Evolutionary conservation across 2,113 vertebrate species (phyloP).

Genomic region (Spea multiplicata): DNA sequence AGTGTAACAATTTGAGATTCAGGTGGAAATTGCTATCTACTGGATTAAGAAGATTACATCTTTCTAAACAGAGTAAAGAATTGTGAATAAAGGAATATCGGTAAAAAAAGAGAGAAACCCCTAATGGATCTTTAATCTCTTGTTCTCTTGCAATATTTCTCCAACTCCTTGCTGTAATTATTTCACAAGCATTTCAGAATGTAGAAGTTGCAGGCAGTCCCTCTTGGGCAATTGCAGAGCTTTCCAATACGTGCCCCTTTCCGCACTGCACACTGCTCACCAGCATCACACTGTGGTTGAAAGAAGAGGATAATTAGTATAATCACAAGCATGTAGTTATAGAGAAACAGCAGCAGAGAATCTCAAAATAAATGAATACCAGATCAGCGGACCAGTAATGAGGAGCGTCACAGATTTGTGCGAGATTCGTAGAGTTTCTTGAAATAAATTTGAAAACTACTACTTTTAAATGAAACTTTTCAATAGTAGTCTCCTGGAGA

Average conservation of each 20-base stretch:
- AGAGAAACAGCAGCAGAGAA: no score
- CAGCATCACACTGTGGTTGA: slow-evolving; percentile 62
- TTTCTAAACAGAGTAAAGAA: neutral
- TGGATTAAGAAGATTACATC: neutral
- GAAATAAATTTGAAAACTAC: no score
- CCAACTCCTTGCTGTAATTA: neutral
- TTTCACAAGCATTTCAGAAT: slow-evolving; percentile 72
- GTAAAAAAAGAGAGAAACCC: neutral
- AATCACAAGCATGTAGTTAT: no score
- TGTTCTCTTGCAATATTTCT: neutral
- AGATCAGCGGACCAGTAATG: no score
- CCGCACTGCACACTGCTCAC: slow-evolving; percentile 70
- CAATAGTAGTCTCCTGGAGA: no score
- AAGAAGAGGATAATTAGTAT: neutral
- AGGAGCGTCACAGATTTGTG: no score
- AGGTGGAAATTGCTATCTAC: neutral
- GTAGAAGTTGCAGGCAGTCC: slow-evolving; percentile 66
- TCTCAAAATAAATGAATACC: no score
- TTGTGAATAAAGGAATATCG: neutral
- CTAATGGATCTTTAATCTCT: neutral
- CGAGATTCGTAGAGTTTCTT: no score
- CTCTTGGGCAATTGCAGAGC: slow-evolving; percentile 70
- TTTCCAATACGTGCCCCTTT: slow-evolving; percentile 71
- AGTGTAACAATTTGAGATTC: neutral
- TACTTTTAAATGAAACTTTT: no score